Conservation (phyloP, 1,140 invertebrate genomes). For the Bombus picipes region DNA sequence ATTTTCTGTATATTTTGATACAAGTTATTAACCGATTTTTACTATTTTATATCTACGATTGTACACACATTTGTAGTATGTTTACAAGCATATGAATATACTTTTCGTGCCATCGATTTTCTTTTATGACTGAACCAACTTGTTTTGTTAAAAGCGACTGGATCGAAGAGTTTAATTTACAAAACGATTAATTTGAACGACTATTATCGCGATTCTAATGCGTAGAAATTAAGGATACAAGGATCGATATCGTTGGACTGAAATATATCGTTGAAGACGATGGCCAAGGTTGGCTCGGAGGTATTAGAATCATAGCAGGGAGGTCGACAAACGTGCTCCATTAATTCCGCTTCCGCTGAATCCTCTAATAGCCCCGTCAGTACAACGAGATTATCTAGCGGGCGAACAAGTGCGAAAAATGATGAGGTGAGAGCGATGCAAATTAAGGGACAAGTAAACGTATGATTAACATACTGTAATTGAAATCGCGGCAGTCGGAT, state of each 20-base stretch:
- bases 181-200: neutral
- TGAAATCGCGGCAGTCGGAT: neutral
- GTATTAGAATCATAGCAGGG: neutral
- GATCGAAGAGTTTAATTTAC: neutral
- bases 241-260: neutral
- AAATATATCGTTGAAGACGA: neutral
- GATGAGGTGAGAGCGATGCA: neutral
- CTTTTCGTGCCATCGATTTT: neutral
- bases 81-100: neutral
- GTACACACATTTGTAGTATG: neutral
- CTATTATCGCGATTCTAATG: too few relatives aligned
- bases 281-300: neutral
- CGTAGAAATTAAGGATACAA: neutral
- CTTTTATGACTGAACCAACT: neutral
- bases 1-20: neutral
- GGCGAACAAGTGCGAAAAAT: neutral
- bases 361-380: neutral
- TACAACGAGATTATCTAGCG: neutral
- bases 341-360: slow-evolving; percentile 21
- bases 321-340: neutral
- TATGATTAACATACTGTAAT: neutral
- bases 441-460: neutral
- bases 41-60: neutral
- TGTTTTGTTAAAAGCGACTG: neutral
- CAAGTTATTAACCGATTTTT: neutral